These are phyloP conservation scores for Melanotaenia duboulayi DNA, from an alignment of 2,113 vertebrate genomes.

Conservation along the genomic window DNA sequence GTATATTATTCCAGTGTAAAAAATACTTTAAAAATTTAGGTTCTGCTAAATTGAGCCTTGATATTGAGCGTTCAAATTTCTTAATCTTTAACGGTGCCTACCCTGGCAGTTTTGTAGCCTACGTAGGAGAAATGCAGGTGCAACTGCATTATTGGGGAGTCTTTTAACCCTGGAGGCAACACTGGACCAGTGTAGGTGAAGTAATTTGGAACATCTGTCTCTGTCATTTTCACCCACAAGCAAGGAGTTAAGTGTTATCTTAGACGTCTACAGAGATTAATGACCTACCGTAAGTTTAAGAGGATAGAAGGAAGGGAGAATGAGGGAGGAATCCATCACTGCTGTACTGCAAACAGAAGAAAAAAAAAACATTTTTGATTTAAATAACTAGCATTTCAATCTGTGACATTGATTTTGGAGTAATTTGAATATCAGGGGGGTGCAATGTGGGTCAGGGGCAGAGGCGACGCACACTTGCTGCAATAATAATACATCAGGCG, in stretches of 20 bases:
- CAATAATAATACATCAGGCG: conserved; percentile 58
- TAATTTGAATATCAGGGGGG: conserved; percentile 54
- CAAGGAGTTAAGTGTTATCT: conserved; percentile 56
- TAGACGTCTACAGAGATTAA: conserved; percentile 56
- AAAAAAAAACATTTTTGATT: conserved; percentile 38
- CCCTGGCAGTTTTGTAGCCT: neutral
- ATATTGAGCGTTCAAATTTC: neutral
- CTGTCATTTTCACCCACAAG: conserved; percentile 59
- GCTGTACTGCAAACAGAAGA: conserved; percentile 1
- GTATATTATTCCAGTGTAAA: neutral
- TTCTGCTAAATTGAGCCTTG: neutral
- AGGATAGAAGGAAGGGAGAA: neutral
- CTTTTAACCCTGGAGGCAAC: conserved; percentile 42
- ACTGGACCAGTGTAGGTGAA: conserved; percentile 49
- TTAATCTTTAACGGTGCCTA: neutral
- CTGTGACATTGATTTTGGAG: conserved; percentile 53
- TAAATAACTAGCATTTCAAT: conserved; percentile 25
- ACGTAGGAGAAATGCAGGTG: conserved; percentile 2
- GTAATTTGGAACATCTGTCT: conserved; percentile 74
- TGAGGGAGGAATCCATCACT: neutral
- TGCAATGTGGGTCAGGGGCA: conserved; percentile 64
- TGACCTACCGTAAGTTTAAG: conserved; percentile 39
- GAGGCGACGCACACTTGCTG: conserved; percentile 31
- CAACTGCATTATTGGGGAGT: conserved; percentile 36
- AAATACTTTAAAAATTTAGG: neutral